Evolutionary conservation across 2,113 vertebrate species (phyloP).

Genomic region (Dissostichus mawsoni): DNA sequence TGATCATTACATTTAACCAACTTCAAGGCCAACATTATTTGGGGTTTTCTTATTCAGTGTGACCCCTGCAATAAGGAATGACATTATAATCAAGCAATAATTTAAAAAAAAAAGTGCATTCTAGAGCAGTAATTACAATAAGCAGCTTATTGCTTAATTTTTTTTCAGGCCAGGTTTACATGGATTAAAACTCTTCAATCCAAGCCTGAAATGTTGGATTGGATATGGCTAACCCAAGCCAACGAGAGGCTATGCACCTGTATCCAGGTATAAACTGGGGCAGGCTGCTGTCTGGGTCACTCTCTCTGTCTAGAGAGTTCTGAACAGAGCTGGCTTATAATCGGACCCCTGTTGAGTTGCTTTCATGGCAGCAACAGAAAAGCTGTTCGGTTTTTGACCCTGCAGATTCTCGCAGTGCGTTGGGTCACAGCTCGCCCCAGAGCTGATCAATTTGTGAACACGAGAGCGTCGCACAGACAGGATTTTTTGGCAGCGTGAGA

Average conservation of each 20-base stretch:
- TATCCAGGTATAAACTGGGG: not conserved
- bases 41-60: too few species aligned
- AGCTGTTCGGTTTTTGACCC: slow-evolving; percentile 28
- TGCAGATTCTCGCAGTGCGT: slow-evolving; percentile 37
- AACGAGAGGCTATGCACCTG: not conserved
- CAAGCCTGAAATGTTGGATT: not conserved
- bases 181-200: not conserved
- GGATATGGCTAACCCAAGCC: not conserved
- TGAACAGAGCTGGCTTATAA: slow-evolving; percentile 41
- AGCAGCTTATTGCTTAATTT: not conserved
- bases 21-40: too few species aligned
- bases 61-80: too few species aligned
- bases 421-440: slow-evolving; percentile 11
- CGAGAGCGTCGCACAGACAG: slow-evolving; percentile 14
- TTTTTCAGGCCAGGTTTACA: not conserved
- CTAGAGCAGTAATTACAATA: not conserved
- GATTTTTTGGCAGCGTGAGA: slow-evolving; percentile 34
- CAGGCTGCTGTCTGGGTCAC: slow-evolving; percentile 4
- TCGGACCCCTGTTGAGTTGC: not conserved
- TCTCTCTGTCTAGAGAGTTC: not conserved
- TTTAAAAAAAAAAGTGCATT: not conserved
- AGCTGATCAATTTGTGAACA: slow-evolving; percentile 46
- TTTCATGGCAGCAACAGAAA: slow-evolving; percentile 47
- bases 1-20: not conserved
- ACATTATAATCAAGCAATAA: too few species aligned